A percentile compares a stretch with the other conserved stretches of the same genome.
Evolutionary conservation across 2,113 vertebrate genomes (phyloP).

Genomic region (Marmota flaviventris): DNA sequence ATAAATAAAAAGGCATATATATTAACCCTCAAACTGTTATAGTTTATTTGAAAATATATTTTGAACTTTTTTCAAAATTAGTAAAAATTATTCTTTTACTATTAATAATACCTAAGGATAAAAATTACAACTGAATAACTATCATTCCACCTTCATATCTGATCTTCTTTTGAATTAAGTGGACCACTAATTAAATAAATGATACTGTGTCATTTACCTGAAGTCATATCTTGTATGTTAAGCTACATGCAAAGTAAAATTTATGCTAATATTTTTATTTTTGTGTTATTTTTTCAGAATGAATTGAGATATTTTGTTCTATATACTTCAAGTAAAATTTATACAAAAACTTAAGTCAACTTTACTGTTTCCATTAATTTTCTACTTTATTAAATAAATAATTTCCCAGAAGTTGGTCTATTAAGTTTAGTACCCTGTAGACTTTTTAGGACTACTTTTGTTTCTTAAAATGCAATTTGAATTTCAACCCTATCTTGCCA

Average conservation of each 20-base stretch:
- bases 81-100: not conserved
- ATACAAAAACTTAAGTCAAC: not conserved
- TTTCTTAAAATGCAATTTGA: not conserved
- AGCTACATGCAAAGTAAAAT: not conserved
- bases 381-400: not conserved
- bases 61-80: not conserved
- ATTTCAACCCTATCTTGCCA: not conserved
- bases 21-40: not conserved
- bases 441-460: not conserved
- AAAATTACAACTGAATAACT: not conserved
- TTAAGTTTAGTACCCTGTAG: not conserved
- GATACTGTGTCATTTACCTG: not conserved
- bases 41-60: not conserved
- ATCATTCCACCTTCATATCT: not conserved
- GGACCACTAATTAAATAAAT: not conserved
- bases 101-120: not conserved
- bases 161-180: not conserved
- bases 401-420: not conserved
- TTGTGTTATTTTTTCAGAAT: not conserved
- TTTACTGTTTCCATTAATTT: not conserved
- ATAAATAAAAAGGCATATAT: not conserved
- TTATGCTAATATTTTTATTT: not conserved
- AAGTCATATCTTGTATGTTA: not conserved
- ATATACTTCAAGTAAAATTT: not conserved
- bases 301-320: not conserved